phyloP scores from a whole-genome alignment of 2,888 invertebrate species.

The Perizoma flavofasciatum region DNA sequence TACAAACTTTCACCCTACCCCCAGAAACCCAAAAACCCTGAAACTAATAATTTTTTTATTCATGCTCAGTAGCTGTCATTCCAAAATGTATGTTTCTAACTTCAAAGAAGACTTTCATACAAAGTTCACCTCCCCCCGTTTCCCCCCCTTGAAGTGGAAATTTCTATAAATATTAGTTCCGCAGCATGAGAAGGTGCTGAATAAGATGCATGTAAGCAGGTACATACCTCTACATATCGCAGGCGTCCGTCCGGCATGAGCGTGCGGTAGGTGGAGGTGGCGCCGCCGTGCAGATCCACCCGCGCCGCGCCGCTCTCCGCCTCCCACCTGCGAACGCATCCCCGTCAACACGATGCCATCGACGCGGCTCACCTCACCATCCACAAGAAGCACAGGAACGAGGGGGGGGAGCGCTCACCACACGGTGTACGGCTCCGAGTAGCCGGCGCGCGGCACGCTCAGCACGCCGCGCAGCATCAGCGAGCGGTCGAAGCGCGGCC shows the following conservation, averaged over 20 bases:
- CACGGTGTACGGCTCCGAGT: constrained; percentile 60
- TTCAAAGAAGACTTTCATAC: too few relatives aligned
- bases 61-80: too few relatives aligned
- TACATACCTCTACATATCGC: constrained; percentile 58
- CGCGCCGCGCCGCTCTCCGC: constrained; percentile 59
- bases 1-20: too few relatives aligned
- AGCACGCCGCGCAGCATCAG: constrained; percentile 55
- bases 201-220: too few relatives aligned
- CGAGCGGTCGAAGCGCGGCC: constrained; percentile 55
- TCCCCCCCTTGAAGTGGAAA: too few relatives aligned
- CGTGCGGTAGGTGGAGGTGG: constrained; percentile 56
- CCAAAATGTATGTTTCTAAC: too few relatives aligned
- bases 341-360: neutral
- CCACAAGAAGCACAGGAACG: too few relatives aligned
- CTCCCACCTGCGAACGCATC: constrained; percentile 57
- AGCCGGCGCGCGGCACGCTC: constrained; percentile 61
- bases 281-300: constrained; percentile 62
- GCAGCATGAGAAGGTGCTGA: too few relatives aligned
- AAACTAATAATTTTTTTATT: too few relatives aligned
- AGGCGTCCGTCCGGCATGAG: constrained; percentile 48
- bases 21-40: too few relatives aligned
- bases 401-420: constrained; percentile 46
- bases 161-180: too few relatives aligned
- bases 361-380: neutral
- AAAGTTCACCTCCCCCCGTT: too few relatives aligned